Conservation (phyloP, 2,113 vertebrate genomes). For the Sterrhoptilus dennistouni region DNA sequence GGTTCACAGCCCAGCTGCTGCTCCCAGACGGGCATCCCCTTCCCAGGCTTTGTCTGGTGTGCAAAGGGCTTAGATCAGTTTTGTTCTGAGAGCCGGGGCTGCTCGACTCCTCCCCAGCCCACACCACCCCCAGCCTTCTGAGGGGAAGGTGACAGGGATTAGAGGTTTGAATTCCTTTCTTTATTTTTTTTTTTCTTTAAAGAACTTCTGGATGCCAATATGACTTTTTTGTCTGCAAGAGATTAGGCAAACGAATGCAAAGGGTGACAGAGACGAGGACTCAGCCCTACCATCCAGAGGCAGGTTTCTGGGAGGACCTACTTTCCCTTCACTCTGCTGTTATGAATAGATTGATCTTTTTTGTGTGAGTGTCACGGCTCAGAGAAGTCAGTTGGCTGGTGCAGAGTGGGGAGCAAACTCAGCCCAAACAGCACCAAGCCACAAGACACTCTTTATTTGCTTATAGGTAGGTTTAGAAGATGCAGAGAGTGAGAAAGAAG, state of each 20-base stretch:
- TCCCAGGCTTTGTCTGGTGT: background rate
- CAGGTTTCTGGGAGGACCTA: background rate
- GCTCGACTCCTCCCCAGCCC: background rate
- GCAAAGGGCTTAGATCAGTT: background rate
- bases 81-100: background rate
- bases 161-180: background rate
- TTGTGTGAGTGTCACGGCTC: background rate
- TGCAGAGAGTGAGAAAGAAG: background rate
- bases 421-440: background rate
- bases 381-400: background rate
- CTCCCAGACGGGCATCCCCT: background rate
- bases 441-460: background rate
- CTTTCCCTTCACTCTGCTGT: background rate
- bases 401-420: background rate
- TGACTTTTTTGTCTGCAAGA: background rate
- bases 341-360: background rate
- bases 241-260: background rate
- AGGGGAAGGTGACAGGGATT: background rate
- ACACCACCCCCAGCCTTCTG: background rate
- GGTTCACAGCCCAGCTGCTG: slow-evolving; percentile 22
- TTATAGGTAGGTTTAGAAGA: background rate
- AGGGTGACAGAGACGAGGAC: background rate
- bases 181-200: background rate
- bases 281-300: background rate
- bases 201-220: background rate